phyloP scores from a whole-genome alignment of 2,888 invertebrate genomes.

The Lepetodrilus schrolli region DNA sequence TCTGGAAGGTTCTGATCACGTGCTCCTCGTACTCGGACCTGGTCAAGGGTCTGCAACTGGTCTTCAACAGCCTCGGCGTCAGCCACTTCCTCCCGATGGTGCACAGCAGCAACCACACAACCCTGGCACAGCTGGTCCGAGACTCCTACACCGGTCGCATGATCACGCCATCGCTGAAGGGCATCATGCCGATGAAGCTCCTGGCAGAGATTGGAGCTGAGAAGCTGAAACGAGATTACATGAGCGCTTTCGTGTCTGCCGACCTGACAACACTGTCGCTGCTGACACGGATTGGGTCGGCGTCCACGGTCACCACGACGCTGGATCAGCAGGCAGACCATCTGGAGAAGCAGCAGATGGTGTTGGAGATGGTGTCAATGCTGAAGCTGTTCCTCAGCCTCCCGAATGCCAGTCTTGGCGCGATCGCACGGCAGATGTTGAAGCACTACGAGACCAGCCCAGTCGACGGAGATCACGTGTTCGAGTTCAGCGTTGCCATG shows the following conservation, averaged over 20 bases:
- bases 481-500: constrained; percentile 53
- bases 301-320: constrained; percentile 31
- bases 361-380: constrained; percentile 61
- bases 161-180: constrained; percentile 52
- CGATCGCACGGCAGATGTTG: constrained; percentile 53
- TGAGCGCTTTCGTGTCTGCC: constrained; percentile 56
- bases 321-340: constrained; percentile 46
- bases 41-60: constrained; percentile 50
- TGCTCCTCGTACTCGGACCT: constrained; percentile 58
- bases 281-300: constrained; percentile 47
- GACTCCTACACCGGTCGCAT: constrained; percentile 63
- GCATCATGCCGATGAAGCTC: constrained; percentile 56
- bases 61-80: constrained; percentile 51
- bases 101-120: constrained; percentile 63
- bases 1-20: constrained; percentile 61
- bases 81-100: constrained; percentile 64
- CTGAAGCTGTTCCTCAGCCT: constrained; percentile 57
- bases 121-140: constrained; percentile 63
- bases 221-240: constrained; percentile 64
- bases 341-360: constrained; percentile 59
- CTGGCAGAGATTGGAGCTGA: constrained; percentile 67
- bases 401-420: constrained; percentile 48
- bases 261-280: constrained; percentile 53
- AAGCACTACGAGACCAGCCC: constrained; percentile 51
- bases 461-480: constrained; percentile 44